Conservation (phyloP, 1,140 invertebrate species). For the Psilanteris sp. region DNA sequence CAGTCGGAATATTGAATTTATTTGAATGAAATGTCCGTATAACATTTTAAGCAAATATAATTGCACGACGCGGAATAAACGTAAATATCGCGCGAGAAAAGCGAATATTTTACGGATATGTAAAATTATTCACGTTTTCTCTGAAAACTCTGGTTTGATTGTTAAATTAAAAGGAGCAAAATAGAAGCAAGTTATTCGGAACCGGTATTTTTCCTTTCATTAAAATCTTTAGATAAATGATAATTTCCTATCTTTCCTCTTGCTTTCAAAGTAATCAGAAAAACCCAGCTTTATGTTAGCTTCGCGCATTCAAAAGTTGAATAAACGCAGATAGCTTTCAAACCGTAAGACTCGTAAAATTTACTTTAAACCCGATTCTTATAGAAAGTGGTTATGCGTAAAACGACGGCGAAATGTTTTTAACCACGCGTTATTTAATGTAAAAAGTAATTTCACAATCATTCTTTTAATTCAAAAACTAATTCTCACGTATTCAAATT, state of each 20-base stretch:
- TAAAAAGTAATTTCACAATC: slow-evolving; percentile 17
- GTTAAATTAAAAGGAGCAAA: slow-evolving; percentile 20
- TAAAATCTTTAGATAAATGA: slow-evolving; percentile 55
- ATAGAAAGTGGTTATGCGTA: slow-evolving; percentile 20
- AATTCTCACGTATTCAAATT: neutral
- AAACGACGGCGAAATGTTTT: slow-evolving; percentile 38
- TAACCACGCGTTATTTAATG: slow-evolving; percentile 8
- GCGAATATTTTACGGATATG: slow-evolving; percentile 32
- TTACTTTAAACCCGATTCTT: slow-evolving; percentile 56
- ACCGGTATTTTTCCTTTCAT: slow-evolving; percentile 43
- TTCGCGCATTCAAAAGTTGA: slow-evolving; percentile 55
- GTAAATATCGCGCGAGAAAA: slow-evolving; percentile 14
- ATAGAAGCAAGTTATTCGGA: slow-evolving; percentile 19
- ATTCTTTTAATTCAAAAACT: neutral
- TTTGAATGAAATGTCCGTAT: slow-evolving; percentile 28
- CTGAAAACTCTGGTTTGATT: slow-evolving; percentile 18
- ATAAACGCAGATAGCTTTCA: slow-evolving; percentile 62
- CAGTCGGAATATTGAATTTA: slow-evolving; percentile 39
- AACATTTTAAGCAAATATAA: slow-evolving; percentile 33
- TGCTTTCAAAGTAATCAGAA: slow-evolving; percentile 61
- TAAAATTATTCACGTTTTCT: slow-evolving; percentile 34
- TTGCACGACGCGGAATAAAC: slow-evolving; percentile 12
- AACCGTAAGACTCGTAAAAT: slow-evolving; percentile 56
- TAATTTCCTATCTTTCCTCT: slow-evolving; percentile 50
- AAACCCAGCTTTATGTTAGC: slow-evolving; percentile 47